Base-by-base conservation (phyloP, 1,140 invertebrate genomes). In the Sesamia nonagrioides region DNA sequence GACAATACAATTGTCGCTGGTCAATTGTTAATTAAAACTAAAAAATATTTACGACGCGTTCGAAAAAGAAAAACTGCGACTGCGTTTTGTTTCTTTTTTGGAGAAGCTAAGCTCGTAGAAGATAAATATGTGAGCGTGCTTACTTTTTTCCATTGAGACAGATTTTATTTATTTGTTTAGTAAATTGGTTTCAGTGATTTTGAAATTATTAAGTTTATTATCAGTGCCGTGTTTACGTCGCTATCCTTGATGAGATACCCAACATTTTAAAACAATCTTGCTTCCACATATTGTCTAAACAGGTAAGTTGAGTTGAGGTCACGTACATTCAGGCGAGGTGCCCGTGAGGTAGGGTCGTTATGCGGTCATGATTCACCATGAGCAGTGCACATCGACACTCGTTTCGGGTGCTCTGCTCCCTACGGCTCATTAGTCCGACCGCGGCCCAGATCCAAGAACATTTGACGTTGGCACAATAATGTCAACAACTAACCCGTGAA, bases 391-490 rank as follows among this genome's bases (percentile, higher is more conserved):
- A 66, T 61, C 58, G 75, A 66, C 48, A 74, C 72, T 79, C 74
- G 78, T 79, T 66, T 50, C 69, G 37, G 52, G 21, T 66, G 66
- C 73, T 69, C 50, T 50, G 15, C 60, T 50, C 45, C 48, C 50
- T 40, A 58, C 54, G 72, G 72, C 78, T 80, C 72, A 80, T 80
- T 80, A 80, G 52, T 42, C 52, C 56, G 27, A 76, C 78, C 61
- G 50, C 72, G 50, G 61, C 52, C 61, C 18, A 52, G 60, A 58
- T 27, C 76, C 61, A 78, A 78, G 61, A 78, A 75, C 58, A 61
- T 75, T 75, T 50, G 13, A 75, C 50, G 33, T 58, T 48, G 45
- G 50, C 33, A 72, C 50, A 72, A 72, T 63, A 75, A 48, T 58
- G 35, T 40, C 40, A 63, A 56, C 52, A 73, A 58, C 48, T 54